Conservation (phyloP, 2,113 vertebrate species). For the Osmerus eperlanus region DNA sequence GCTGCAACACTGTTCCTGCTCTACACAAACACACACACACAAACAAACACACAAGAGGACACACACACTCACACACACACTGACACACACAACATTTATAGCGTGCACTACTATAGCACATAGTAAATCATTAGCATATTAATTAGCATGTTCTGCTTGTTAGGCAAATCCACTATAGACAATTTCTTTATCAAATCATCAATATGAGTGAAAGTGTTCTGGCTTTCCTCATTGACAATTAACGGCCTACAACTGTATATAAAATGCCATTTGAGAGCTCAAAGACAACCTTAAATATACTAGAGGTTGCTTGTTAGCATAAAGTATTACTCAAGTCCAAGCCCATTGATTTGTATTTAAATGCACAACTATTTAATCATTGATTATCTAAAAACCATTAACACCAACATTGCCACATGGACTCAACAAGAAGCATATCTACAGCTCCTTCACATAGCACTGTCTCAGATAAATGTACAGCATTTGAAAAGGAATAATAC, state of each 20-base stretch:
- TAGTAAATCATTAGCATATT: neutral
- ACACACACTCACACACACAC: neutral
- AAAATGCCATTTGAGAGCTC: conserved; percentile 39
- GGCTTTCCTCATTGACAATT: neutral
- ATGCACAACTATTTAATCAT: conserved; percentile 63
- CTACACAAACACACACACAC: neutral
- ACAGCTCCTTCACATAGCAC: too few relatives aligned
- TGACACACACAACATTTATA: too few relatives aligned
- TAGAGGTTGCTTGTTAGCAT: conserved; percentile 53
- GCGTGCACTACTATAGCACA: too few relatives aligned
- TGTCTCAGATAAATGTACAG: too few relatives aligned
- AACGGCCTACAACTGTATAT: neutral
- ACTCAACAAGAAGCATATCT: neutral
- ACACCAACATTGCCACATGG: conserved; percentile 13
- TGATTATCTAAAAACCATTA: conserved; percentile 69
- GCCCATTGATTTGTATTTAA: conserved; percentile 62
- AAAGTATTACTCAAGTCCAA: conserved; percentile 57
- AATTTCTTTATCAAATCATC: neutral
- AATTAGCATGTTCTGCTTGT: neutral
- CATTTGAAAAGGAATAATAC: too few relatives aligned
- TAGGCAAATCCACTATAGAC: neutral
- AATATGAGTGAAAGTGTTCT: neutral
- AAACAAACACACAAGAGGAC: neutral
- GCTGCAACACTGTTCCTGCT: neutral
- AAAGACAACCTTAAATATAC: conserved; percentile 46